Percentiles rank a stretch among this genome's conserved stretches.
These are phyloP conservation scores for Oxystoma pomonae DNA, from an alignment of 2,888 invertebrate genomes.

Conservation along the genomic window DNA sequence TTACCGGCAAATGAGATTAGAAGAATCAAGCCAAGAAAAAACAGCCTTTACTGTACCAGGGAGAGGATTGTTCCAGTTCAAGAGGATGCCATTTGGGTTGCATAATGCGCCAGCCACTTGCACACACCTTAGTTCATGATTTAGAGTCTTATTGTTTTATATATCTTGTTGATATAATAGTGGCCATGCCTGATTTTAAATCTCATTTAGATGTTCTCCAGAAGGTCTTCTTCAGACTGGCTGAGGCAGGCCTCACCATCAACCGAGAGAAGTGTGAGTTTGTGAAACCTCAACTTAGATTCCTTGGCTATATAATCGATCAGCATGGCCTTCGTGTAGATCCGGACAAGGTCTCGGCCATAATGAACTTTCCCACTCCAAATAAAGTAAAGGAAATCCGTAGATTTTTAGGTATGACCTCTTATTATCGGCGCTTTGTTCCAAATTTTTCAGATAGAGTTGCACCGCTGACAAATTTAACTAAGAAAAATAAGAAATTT, in stretches of 20 bases:
- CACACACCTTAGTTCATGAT: conserved; percentile 11
- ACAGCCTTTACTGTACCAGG: too few relatives aligned
- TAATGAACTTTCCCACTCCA: conserved; percentile 20
- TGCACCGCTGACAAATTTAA: conserved; percentile 18
- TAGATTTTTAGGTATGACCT: conserved; percentile 21
- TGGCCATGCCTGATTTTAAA: conserved; percentile 23
- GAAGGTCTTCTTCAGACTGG: conserved; percentile 16
- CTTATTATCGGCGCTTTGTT: conserved; percentile 27
- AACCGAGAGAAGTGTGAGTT: conserved; percentile 22
- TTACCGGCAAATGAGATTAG: too few relatives aligned
- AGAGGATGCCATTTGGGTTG: too few relatives aligned
- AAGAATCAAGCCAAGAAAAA: too few relatives aligned
- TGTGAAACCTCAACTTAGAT: conserved; percentile 19
- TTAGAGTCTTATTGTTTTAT: conserved; percentile 11
- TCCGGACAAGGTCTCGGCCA: conserved; percentile 18
- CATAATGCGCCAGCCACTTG: conserved; percentile 16
- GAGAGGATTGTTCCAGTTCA: too few relatives aligned
- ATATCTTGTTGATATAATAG: conserved; percentile 27
- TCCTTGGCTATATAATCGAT: conserved; percentile 23
- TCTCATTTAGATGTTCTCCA: conserved; percentile 22
- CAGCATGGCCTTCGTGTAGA: conserved; percentile 14
- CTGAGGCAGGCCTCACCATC: conserved; percentile 25
- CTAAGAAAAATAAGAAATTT: conserved; percentile 19
- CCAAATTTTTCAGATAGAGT: conserved; percentile 13
- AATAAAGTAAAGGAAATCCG: conserved; percentile 20